Conservation (phyloP, 2,888 invertebrate genomes). For the Alcis repandata region DNA sequence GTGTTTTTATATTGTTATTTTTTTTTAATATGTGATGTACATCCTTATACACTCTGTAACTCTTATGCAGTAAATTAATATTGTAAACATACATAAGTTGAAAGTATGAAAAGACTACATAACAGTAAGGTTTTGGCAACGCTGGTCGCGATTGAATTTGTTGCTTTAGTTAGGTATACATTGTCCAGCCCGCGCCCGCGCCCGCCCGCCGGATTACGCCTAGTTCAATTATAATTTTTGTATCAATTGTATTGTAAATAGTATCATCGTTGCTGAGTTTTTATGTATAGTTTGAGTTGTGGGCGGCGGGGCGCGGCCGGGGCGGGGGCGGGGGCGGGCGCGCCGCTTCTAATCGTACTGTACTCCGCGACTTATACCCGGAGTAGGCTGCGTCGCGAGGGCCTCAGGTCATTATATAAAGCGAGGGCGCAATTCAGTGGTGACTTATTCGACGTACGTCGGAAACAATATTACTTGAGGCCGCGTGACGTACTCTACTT, state of each 20-base stretch:
- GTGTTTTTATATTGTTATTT: too few relatives aligned
- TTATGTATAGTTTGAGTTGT: constrained; percentile 41
- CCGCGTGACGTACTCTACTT: too few relatives aligned
- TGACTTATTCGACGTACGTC: too few relatives aligned
- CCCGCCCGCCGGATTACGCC: constrained; percentile 33
- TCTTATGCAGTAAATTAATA: too few relatives aligned
- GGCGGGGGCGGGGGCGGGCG: constrained; percentile 20
- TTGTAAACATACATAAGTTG: too few relatives aligned
- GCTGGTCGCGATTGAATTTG: constrained; percentile 2
- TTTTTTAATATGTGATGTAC: too few relatives aligned
- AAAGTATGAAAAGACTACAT: not conserved
- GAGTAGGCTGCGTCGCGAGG: too few relatives aligned
- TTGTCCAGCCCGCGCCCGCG: constrained; percentile 3
- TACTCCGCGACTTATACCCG: constrained; percentile 29
- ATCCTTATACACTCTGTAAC: too few relatives aligned
- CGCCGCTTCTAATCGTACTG: constrained; percentile 33
- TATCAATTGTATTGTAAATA: constrained; percentile 45
- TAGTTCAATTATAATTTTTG: constrained; percentile 43
- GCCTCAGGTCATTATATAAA: too few relatives aligned
- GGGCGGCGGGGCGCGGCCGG: constrained; percentile 24
- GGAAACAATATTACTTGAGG: too few relatives aligned
- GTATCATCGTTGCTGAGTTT: constrained; percentile 30
- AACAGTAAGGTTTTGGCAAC: not conserved
- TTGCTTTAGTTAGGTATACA: constrained; percentile 34
- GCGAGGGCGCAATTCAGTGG: too few relatives aligned